Conservation (phyloP, 1,140 invertebrate genomes). For the Babylonia areolata region DNA sequence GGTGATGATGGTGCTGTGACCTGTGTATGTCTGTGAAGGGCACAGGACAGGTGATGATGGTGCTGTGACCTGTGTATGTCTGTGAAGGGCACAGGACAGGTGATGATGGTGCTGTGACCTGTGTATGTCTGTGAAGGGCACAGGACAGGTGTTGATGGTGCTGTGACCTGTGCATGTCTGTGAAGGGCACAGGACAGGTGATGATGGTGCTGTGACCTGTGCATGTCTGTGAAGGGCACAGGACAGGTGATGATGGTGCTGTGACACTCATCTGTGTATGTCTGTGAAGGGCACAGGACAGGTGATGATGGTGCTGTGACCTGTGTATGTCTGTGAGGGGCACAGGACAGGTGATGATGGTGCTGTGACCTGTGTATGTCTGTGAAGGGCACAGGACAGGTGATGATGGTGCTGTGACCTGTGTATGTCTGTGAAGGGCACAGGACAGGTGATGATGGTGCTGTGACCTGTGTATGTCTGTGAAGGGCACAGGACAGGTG, state of each 20-base stretch:
- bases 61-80: conserved; percentile 62
- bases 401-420: conserved; percentile 52
- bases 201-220: conserved; percentile 44
- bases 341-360: conserved; percentile 67
- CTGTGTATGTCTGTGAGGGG: conserved; percentile 71
- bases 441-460: conserved; percentile 66
- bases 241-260: conserved; percentile 70
- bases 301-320: conserved; percentile 52
- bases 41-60: too few species aligned
- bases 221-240: conserved; percentile 72
- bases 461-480: conserved; percentile 64
- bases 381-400: conserved; percentile 68
- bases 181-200: conserved; percentile 69
- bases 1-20: too few species aligned
- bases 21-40: too few species aligned
- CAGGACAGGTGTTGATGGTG: conserved; percentile 66
- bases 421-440: conserved; percentile 71
- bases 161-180: conserved; percentile 64
- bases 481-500: conserved; percentile 69
- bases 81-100: conserved; percentile 68
- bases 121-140: conserved; percentile 71
- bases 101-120: conserved; percentile 52
- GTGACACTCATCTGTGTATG: conserved; percentile 59
- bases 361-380: conserved; percentile 62
- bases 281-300: conserved; percentile 71